These are phyloP conservation scores for Zosterops lateralis DNA, from an alignment of 2,113 vertebrate species.

Conservation along the genomic window DNA sequence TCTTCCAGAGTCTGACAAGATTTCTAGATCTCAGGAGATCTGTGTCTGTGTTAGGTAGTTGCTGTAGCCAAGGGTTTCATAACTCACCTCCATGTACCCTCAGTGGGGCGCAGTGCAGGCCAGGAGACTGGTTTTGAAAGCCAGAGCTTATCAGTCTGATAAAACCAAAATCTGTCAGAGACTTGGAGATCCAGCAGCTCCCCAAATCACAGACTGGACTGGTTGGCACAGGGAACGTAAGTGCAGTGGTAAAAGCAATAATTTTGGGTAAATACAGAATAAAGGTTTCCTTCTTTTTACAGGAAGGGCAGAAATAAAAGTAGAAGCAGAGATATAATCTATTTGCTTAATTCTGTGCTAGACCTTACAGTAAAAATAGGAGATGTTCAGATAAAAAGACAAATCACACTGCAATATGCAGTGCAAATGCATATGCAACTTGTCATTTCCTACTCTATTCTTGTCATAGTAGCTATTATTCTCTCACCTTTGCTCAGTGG, in stretches of 20 bases:
- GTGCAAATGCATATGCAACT: neutral
- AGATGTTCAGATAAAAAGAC: neutral
- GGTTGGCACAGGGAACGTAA: neutral
- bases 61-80: neutral
- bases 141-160: neutral
- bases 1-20: neutral
- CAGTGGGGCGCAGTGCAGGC: rapidly evolving
- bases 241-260: neutral
- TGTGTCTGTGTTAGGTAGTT: neutral
- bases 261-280: neutral
- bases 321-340: neutral
- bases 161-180: neutral
- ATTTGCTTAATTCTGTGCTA: neutral
- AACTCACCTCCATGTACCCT: rapidly evolving
- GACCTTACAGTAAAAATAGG: neutral
- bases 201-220: neutral
- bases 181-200: neutral
- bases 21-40: neutral
- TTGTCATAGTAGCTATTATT: neutral
- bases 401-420: neutral
- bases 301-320: neutral
- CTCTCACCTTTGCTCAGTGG: neutral
- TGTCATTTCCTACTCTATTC: neutral
- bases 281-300: neutral
- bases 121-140: neutral